These are phyloP conservation scores for Hedya salicella DNA, from an alignment of 2,888 invertebrate genomes.

Conservation along the genomic window DNA sequence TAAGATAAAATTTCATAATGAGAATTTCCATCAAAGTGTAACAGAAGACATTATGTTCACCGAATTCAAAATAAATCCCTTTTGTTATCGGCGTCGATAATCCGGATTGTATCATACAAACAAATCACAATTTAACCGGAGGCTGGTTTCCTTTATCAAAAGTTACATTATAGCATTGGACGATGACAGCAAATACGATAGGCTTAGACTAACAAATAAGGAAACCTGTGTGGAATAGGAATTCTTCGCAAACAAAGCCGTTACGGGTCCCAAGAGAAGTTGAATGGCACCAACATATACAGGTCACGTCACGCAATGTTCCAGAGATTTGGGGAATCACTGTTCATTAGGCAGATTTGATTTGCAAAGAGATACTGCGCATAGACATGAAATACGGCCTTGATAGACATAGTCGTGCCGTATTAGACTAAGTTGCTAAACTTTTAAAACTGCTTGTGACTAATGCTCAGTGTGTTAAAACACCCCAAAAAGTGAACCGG, in stretches of 20 bases:
- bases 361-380: background rate
- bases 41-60: background rate
- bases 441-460: too few relatives aligned
- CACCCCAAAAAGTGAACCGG: too few relatives aligned
- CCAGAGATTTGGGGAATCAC: background rate
- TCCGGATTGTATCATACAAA: background rate
- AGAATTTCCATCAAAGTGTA: slow-evolving; percentile 15
- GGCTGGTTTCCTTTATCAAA: slow-evolving; percentile 13
- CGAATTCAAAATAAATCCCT: background rate
- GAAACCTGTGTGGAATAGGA: slow-evolving; percentile 18
- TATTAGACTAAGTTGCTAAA: too few relatives aligned
- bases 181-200: slow-evolving; percentile 12
- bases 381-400: background rate
- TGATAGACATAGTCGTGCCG: too few relatives aligned
- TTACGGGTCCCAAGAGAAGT: slow-evolving; percentile 6
- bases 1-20: slow-evolving; percentile 31
- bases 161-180: background rate
- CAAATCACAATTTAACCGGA: slow-evolving; percentile 16
- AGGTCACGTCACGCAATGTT: background rate
- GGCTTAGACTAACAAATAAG: background rate
- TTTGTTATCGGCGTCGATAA: slow-evolving; percentile 3
- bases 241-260: slow-evolving; percentile 25
- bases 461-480: too few relatives aligned
- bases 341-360: slow-evolving; percentile 6
- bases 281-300: background rate